phyloP scores from a whole-genome alignment of 2,113 vertebrate species.

The Agelaius tricolor region DNA sequence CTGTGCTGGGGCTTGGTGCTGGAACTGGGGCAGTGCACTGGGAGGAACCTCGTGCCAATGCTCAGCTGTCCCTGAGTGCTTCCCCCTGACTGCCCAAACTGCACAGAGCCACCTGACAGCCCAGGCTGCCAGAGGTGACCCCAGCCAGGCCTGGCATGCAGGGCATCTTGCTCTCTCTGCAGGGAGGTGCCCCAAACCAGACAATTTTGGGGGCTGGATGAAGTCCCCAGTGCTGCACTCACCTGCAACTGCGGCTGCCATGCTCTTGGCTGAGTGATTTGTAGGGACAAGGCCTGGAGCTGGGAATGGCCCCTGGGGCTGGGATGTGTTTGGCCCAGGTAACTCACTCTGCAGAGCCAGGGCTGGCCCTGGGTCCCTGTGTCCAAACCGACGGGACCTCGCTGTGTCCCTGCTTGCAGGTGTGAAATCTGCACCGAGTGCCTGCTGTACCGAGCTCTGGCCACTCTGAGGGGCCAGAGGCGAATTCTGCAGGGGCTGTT shows the following conservation, averaged over 20 bases:
- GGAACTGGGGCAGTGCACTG: background rate
- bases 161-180: fast-evolving
- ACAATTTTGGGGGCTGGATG: background rate
- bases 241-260: fast-evolving
- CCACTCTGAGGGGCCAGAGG: background rate
- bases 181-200: background rate
- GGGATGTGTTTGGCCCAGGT: fast-evolving
- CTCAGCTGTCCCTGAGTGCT: background rate
- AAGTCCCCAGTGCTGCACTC: background rate
- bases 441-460: background rate
- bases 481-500: background rate
- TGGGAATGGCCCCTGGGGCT: fast-evolving
- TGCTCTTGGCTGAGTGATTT: background rate
- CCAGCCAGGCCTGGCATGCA: fast-evolving
- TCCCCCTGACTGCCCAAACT: fast-evolving
- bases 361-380: background rate
- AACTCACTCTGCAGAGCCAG: background rate
- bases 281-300: background rate
- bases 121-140: background rate
- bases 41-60: fast-evolving
- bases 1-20: background rate
- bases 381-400: fast-evolving
- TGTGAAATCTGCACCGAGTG: fast-evolving
- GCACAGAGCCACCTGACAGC: background rate
- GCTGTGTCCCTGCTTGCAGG: background rate